These are phyloP conservation scores for Resseliella maxima DNA, from an alignment of 2,888 invertebrate genomes.

Conservation along the genomic window DNA sequence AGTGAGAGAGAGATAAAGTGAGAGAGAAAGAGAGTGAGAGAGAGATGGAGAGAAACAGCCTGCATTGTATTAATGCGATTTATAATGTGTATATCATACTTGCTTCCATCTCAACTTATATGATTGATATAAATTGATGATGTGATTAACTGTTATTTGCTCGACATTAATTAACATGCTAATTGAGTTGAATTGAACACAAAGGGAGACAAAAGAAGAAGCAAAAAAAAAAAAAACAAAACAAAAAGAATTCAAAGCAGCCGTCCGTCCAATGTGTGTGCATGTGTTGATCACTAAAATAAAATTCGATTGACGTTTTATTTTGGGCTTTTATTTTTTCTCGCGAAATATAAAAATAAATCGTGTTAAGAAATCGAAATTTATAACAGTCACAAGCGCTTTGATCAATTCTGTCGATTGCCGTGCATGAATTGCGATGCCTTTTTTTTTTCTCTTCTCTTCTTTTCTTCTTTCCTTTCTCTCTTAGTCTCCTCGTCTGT, in stretches of 20 bases:
- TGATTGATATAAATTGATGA: slow-evolving; percentile 48
- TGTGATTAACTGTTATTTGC: slow-evolving; percentile 48
- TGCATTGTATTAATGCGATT: too few relatives aligned
- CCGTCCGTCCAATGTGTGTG: too few relatives aligned
- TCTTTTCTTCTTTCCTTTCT: background rate
- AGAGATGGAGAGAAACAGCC: too few relatives aligned
- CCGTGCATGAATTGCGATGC: background rate
- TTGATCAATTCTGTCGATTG: background rate
- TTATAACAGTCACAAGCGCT: background rate
- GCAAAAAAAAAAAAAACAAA: background rate
- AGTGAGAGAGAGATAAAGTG: too few relatives aligned
- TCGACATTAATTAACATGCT: slow-evolving; percentile 37
- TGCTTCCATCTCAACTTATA: background rate
- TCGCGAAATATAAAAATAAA: background rate
- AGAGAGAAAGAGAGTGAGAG: too few relatives aligned
- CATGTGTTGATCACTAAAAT: too few relatives aligned
- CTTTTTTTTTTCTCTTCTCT: background rate
- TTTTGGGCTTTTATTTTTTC: background rate
- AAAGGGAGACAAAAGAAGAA: background rate
- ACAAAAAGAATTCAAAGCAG: too few relatives aligned
- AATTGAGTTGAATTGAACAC: slow-evolving; percentile 14
- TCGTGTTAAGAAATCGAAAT: background rate
- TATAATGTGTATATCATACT: too few relatives aligned
- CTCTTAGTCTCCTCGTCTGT: background rate
- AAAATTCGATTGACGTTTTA: background rate